These are phyloP conservation scores for Agriotes lineatus DNA, from an alignment of 2,888 invertebrate genomes.

Conservation along the genomic window DNA sequence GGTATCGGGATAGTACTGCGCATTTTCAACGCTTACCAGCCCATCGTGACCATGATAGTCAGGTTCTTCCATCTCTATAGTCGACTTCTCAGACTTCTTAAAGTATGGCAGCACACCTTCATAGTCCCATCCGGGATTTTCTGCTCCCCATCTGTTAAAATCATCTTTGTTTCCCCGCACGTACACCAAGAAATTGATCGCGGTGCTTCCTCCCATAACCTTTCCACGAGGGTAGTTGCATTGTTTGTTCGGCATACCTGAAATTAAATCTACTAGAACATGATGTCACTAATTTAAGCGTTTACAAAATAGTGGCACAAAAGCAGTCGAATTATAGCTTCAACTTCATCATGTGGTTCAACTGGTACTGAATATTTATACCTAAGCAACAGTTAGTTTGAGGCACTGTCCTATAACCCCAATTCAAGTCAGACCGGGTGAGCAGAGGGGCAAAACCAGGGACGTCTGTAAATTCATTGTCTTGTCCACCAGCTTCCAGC, in stretches of 20 bases:
- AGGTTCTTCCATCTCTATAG: not conserved
- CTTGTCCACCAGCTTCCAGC: constrained; percentile 1
- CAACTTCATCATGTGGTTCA: no score
- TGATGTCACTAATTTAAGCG: not conserved
- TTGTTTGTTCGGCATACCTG: constrained; percentile 3
- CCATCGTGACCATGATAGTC: constrained; percentile 6
- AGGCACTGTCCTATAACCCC: constrained; percentile 11
- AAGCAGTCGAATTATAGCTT: no score
- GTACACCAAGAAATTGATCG: constrained; percentile 3
- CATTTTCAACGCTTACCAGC: not conserved
- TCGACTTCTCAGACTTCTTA: not conserved
- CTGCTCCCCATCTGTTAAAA: constrained; percentile 1
- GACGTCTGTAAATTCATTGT: not conserved
- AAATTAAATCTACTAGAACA: not conserved
- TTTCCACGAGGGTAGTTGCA: constrained; percentile 9
- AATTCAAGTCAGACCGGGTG: constrained; percentile 1
- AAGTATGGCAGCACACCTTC: constrained; percentile 1
- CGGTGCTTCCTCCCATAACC: not conserved
- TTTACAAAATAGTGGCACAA: no score
- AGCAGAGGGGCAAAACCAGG: not conserved
- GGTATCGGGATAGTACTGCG: not conserved
- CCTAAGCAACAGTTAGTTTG: constrained; percentile 3
- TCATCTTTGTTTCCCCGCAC: constrained; percentile 5
- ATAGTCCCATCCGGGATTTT: constrained; percentile 19
- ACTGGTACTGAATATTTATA: no score